Evolutionary conservation across 2,797 vertebrate species (phyloP).

Genomic region (Eospalax fontanierii): DNA sequence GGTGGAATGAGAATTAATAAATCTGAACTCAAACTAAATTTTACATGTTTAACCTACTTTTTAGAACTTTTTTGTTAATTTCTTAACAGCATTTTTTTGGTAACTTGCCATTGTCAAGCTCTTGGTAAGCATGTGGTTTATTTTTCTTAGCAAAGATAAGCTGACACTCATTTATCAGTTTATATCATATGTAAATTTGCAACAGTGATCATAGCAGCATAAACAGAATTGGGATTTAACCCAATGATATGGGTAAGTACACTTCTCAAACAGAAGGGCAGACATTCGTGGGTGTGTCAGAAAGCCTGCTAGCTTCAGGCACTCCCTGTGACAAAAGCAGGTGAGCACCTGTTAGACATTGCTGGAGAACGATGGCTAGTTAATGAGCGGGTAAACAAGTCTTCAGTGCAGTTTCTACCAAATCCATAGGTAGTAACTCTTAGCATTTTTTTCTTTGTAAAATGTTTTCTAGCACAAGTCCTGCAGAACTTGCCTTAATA

Average conservation of each 20-base stretch:
- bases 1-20: constrained; percentile 22
- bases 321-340: neutral
- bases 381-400: neutral
- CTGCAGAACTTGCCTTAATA: constrained; percentile 55
- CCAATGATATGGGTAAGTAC: neutral
- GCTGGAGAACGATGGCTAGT: neutral
- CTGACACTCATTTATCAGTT: neutral
- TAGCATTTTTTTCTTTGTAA: constrained; percentile 29
- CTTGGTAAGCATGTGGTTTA: constrained; percentile 1
- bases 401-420: constrained; percentile 50
- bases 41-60: neutral
- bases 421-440: constrained; percentile 28
- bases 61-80: neutral
- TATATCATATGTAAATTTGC: constrained; percentile 22
- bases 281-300: neutral
- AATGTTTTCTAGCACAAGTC: constrained; percentile 46
- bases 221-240: neutral
- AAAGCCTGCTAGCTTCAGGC: neutral
- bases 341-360: neutral
- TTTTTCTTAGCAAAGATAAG: constrained; percentile 31
- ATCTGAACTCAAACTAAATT: neutral
- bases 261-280: neutral
- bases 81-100: neutral
- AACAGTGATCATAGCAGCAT: neutral
- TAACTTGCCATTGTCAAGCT: neutral